Percentiles rank a stretch among this genome's conserved stretches.
Evolutionary conservation across 2,888 invertebrate species (phyloP).

Genomic region (Tridacna crocea): DNA sequence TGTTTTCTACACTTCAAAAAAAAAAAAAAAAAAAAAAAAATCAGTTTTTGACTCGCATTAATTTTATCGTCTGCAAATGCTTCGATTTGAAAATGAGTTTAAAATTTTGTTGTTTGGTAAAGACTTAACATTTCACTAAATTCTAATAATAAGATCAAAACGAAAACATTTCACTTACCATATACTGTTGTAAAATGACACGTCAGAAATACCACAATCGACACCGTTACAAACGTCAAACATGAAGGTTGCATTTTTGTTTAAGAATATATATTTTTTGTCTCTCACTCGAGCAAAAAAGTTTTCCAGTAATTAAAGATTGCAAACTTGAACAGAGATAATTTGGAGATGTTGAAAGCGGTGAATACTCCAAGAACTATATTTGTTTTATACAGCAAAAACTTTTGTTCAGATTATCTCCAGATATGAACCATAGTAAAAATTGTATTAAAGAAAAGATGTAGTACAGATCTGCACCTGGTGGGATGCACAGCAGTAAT

Average conservation of each 20-base stretch:
- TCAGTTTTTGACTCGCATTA: too few species aligned
- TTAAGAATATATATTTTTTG: not conserved
- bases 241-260: conserved; percentile 40
- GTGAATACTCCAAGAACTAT: not conserved
- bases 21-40: too few species aligned
- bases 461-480: too few species aligned
- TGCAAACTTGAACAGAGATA: too few species aligned
- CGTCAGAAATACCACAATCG: conserved; percentile 36
- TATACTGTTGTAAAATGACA: conserved; percentile 44
- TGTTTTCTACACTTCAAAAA: too few species aligned
- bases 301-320: too few species aligned
- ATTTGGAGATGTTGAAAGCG: not conserved
- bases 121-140: not conserved
- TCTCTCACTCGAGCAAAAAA: not conserved
- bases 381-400: too few species aligned
- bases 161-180: conserved; percentile 30
- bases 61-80: too few species aligned
- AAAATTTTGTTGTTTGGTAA: too few species aligned
- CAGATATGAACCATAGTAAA: not conserved
- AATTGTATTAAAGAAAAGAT: not conserved
- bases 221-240: conserved; percentile 40
- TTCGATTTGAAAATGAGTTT: too few species aligned
- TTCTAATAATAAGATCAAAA: not conserved
- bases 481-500: not conserved
- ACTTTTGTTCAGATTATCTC: too few species aligned